These are phyloP conservation scores for Drosophila cardini DNA, from an alignment of 1,140 invertebrate genomes.

Conservation along the genomic window DNA sequence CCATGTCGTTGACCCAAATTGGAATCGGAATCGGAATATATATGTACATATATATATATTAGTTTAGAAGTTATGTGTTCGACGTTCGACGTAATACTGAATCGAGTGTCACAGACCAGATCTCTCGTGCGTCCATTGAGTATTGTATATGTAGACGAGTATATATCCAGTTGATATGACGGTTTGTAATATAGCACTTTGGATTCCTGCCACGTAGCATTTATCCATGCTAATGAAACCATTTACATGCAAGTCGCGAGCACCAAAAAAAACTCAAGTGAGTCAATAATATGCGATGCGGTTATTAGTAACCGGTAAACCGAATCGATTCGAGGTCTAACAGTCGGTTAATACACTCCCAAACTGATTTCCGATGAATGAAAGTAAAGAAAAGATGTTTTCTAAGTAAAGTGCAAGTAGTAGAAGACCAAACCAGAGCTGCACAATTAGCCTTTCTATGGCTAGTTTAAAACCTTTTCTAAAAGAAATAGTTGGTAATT, in stretches of 20 bases:
- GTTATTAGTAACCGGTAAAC: conserved; percentile 27
- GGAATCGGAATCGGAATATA: conserved; percentile 35
- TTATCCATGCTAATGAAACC: conserved; percentile 31
- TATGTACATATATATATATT: not conserved
- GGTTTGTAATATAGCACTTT: conserved; percentile 48
- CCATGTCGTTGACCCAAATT: conserved; percentile 69
- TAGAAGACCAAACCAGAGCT: too few species aligned
- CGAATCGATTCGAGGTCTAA: not conserved
- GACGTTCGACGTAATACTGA: conserved; percentile 54
- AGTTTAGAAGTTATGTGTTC: conserved; percentile 29
- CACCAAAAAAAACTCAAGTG: conserved; percentile 46
- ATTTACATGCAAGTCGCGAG: conserved; percentile 61
- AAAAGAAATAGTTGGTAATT: too few species aligned
- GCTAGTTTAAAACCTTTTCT: too few species aligned
- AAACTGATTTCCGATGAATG: too few species aligned
- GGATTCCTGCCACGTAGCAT: conserved; percentile 50
- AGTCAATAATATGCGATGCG: conserved; percentile 47
- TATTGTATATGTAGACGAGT: conserved; percentile 52
- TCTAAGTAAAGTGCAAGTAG: too few species aligned
- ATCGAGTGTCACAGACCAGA: not conserved
- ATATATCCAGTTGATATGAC: conserved; percentile 55
- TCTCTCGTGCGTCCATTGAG: conserved; percentile 48
- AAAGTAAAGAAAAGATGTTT: too few species aligned
- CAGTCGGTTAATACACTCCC: not conserved
- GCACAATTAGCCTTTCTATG: too few species aligned